Base-by-base conservation (phyloP, 2,888 invertebrate genomes). In the Chelonus formosanus region DNA sequence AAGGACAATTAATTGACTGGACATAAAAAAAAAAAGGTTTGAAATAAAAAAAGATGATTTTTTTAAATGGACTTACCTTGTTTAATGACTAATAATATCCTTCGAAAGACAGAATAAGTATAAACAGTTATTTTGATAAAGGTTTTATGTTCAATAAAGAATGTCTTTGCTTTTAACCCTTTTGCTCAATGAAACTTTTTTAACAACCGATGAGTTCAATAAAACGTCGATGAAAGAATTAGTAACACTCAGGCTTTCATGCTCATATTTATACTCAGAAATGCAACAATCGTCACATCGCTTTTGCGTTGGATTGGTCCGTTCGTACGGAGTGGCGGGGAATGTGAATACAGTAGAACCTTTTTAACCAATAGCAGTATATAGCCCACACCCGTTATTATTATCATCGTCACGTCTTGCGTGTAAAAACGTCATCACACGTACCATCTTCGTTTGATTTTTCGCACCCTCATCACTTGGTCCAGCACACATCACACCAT, bases 261-360 rank as follows among this genome's bases (percentile, higher is more conserved):
- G 78, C 76, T 78, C 77, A 78, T 79, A 79, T 83, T 83, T 83
- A 83, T 83, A 83, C 81, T 81, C 80, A 74, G 48, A 80, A 83
- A 81, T 80, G 78, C 77, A 76, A 77, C 80, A 78, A 79, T 75
- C 76, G 78, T 75, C 76, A 74, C 76, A 76, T 68, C 79, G 77
- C 76, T 77, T 78, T 78, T 75, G 71, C 73, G 72, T 72, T 74
- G 74, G 78, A 83, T 83, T 83, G 83, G 83, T 73, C 75, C 73
- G 57, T 60, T 50, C 32, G 34, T 36, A 6, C 8, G 34, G 4
- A 63, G 67, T 65, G 60, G 50, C 48, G 55, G 65, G 72, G 72
- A 67, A 35, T 10, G 53, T 45, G 43, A 50, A 45, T 54, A 36
- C 40, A 40, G 40, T 40, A 40, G 40, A 40, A 40, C 48, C 32